These are phyloP conservation scores for Stylophora pistillata DNA, from an alignment of 64 coral and sea anemone genomes.

Conservation along the genomic window DNA sequence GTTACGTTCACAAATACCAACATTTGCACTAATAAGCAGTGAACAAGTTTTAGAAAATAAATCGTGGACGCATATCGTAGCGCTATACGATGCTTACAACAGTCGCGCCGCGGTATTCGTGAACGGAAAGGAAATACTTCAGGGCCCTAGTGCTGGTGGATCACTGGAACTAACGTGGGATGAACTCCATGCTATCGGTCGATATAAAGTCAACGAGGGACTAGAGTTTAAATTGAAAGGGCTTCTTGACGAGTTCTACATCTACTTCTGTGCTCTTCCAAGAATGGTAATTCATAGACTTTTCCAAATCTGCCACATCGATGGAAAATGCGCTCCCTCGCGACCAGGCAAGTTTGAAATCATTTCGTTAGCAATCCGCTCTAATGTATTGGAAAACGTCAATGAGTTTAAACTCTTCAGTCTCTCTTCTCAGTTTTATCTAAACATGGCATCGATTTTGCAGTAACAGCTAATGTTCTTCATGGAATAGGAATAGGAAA, in stretches of 20 bases:
- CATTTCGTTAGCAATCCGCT: neutral
- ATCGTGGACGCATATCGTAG: constrained; percentile 20
- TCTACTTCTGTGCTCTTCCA: constrained; percentile 29
- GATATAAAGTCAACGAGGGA: neutral
- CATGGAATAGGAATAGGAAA: no score
- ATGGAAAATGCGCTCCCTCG: neutral
- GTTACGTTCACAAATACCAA: neutral
- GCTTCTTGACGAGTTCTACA: constrained; percentile 33
- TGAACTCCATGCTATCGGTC: neutral
- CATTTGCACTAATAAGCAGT: constrained; percentile 7
- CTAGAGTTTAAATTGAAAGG: neutral
- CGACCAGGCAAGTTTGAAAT: neutral
- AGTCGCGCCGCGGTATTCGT: constrained; percentile 1
- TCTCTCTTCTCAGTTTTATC: no score
- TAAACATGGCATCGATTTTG: no score
- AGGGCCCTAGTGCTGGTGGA: neutral
- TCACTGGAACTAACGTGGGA: constrained; percentile 11
- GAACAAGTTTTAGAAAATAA: neutral
- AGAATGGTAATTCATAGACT: constrained; percentile 8
- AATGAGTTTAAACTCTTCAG: no score
- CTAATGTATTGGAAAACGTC: neutral
- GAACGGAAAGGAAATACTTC: constrained; percentile 16
- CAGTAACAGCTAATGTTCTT: no score
- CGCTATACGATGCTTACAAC: constrained; percentile 7
- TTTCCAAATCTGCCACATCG: neutral